Evolutionary conservation across 2,888 invertebrate species (phyloP).

Genomic region (Lochmaea crataegi): DNA sequence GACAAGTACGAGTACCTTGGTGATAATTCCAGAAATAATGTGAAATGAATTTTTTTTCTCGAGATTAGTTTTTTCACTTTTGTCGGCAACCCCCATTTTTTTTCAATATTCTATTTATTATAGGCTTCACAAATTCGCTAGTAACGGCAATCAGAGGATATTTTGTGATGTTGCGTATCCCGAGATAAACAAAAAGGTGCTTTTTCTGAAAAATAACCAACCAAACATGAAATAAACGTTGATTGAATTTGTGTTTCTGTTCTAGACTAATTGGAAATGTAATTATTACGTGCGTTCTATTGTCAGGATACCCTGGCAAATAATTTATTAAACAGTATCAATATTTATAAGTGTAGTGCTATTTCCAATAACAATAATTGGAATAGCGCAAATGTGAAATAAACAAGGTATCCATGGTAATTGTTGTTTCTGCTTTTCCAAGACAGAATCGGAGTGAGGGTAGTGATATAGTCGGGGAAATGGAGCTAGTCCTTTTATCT

Average conservation of each 20-base stretch:
- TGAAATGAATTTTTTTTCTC: too few species aligned
- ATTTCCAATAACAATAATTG: constrained; percentile 25
- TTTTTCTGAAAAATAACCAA: too few species aligned
- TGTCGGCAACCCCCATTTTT: too few species aligned
- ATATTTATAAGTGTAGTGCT: constrained; percentile 29
- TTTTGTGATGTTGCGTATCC: background rate
- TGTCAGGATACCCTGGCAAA: background rate
- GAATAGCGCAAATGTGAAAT: constrained; percentile 26
- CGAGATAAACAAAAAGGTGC: background rate
- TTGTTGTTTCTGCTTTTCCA: constrained; percentile 28
- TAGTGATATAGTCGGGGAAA: too few species aligned
- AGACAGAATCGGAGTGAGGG: background rate
- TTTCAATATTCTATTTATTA: too few species aligned
- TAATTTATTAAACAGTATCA: constrained; percentile 30
- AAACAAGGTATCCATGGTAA: constrained; percentile 22
- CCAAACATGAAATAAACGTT: background rate
- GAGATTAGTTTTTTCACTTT: too few species aligned
- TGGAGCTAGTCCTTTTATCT: too few species aligned
- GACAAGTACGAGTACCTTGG: too few species aligned
- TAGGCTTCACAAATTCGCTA: too few species aligned
- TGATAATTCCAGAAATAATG: too few species aligned
- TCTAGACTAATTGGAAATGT: constrained; percentile 8
- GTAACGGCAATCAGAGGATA: too few species aligned
- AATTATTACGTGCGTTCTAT: constrained; percentile 7
- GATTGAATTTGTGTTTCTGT: constrained; percentile 3